Evolutionary conservation across 37 sponge, comb jelly and placozoan genomes (phyloP).

Genomic region (Axinella damicornis): DNA sequence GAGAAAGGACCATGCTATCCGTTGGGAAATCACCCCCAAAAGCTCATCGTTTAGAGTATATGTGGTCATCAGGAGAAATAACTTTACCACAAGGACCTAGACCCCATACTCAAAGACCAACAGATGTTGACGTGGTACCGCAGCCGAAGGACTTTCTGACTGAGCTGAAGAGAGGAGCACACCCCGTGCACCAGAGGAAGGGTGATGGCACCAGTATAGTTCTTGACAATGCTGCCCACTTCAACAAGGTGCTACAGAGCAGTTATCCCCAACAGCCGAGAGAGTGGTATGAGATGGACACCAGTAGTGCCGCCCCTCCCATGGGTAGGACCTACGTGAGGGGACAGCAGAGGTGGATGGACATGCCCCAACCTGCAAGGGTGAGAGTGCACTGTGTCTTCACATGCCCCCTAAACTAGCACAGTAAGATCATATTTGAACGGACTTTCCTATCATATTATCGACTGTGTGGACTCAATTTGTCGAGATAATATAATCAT

Average conservation of each 20-base stretch:
- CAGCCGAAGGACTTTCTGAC: neutral
- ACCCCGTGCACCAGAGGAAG: slow-evolving; percentile 30
- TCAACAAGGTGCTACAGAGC: slow-evolving; percentile 37
- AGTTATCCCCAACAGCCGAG: slow-evolving; percentile 47
- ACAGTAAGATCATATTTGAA: no score
- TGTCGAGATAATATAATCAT: no score
- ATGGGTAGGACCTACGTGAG: neutral
- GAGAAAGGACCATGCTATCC: neutral
- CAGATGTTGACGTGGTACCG: neutral
- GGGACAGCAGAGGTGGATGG: slow-evolving; percentile 49
- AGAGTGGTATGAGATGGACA: slow-evolving; percentile 37
- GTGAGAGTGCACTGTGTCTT: slow-evolving; percentile 23
- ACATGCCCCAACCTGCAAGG: slow-evolving; percentile 56
- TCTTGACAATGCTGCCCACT: slow-evolving; percentile 16
- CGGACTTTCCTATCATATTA: no score
- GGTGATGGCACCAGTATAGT: slow-evolving; percentile 3
- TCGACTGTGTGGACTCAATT: no score
- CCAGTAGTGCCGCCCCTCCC: neutral
- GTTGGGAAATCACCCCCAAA: no score
- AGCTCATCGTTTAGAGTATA: no score
- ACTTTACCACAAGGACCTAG: no score
- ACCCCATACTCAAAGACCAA: no score
- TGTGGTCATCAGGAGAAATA: no score
- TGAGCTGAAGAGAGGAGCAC: slow-evolving; percentile 35
- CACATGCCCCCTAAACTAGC: no score